These are phyloP conservation scores for Drosophila fungiperda DNA, from an alignment of 2,888 invertebrate species.

Conservation along the genomic window DNA sequence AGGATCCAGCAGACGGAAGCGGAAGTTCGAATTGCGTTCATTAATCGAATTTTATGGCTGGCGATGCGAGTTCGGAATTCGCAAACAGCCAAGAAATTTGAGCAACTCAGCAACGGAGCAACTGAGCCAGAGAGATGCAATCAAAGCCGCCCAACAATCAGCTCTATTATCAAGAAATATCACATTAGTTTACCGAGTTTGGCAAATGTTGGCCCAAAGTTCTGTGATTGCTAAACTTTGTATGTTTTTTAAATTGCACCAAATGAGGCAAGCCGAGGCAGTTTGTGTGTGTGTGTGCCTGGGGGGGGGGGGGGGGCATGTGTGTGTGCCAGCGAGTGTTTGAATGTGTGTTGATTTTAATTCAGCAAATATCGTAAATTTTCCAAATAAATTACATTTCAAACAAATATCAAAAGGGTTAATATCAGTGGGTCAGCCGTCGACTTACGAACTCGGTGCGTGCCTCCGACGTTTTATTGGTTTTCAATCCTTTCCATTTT, in stretches of 20 bases:
- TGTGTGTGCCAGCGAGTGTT: neutral
- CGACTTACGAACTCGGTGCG: constrained; percentile 50
- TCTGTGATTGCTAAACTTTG: constrained; percentile 53
- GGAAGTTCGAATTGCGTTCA: constrained; percentile 59
- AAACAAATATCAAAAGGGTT: constrained; percentile 73
- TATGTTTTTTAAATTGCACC: constrained; percentile 66
- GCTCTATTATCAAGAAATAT: constrained; percentile 65
- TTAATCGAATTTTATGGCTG: constrained; percentile 55
- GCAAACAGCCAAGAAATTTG: constrained; percentile 33
- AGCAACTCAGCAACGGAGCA: constrained; percentile 1
- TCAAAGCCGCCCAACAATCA: constrained; percentile 44
- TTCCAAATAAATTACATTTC: constrained; percentile 71
- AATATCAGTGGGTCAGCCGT: constrained; percentile 51
- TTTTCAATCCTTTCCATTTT: constrained; percentile 65
- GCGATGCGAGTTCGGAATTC: constrained; percentile 44
- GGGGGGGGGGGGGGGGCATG: neutral
- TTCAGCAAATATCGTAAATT: constrained; percentile 71
- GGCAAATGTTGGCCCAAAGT: constrained; percentile 48
- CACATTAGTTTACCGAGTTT: constrained; percentile 60
- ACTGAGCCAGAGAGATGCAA: constrained; percentile 9
- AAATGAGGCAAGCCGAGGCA: constrained; percentile 47
- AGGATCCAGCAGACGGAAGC: constrained; percentile 33
- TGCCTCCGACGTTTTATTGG: constrained; percentile 60
- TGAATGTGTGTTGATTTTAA: constrained; percentile 65
- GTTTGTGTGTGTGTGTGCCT: neutral